A percentile compares a stretch with the other conserved stretches of the same genome.
Conservation (phyloP, 2,113 vertebrate genomes). For the Regulus satrapa region DNA sequence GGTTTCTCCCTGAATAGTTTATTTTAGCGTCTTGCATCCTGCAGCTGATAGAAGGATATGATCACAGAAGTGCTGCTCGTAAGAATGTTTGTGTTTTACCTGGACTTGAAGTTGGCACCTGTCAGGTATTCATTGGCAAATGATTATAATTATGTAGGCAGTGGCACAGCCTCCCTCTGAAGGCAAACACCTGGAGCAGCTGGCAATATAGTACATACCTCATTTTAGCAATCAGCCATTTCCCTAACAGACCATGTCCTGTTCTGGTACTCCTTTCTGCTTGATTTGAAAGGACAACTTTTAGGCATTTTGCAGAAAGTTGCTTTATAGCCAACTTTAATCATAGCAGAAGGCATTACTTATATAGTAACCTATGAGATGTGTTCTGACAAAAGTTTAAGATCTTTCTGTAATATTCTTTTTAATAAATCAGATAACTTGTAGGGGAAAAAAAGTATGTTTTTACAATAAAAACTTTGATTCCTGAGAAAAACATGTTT, state of each 20-base stretch:
- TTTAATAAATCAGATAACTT: not conserved
- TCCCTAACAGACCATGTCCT: not conserved
- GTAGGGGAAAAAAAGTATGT: not conserved
- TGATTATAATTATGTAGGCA: not conserved
- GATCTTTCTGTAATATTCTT: not conserved
- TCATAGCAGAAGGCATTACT: not conserved
- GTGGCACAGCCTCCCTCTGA: not conserved
- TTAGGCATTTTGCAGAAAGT: not conserved
- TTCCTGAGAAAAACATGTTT: not conserved
- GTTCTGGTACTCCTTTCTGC: not conserved
- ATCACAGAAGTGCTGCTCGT: not conserved
- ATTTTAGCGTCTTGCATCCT: not conserved
- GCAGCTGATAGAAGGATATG: not conserved
- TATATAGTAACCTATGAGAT: not conserved
- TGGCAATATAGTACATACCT: not conserved
- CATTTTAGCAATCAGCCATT: not conserved
- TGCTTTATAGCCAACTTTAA: not conserved
- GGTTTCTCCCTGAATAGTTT: not conserved
- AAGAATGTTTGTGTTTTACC: not conserved
- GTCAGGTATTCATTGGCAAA: not conserved
- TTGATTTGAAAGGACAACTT: not conserved
- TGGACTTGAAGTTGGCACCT: not conserved
- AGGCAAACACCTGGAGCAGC: not conserved
- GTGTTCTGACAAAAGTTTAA: not conserved
- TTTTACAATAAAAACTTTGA: not conserved